Evolutionary conservation across 2,113 vertebrate genomes (phyloP).

Genomic region (Vidua chalybeata): DNA sequence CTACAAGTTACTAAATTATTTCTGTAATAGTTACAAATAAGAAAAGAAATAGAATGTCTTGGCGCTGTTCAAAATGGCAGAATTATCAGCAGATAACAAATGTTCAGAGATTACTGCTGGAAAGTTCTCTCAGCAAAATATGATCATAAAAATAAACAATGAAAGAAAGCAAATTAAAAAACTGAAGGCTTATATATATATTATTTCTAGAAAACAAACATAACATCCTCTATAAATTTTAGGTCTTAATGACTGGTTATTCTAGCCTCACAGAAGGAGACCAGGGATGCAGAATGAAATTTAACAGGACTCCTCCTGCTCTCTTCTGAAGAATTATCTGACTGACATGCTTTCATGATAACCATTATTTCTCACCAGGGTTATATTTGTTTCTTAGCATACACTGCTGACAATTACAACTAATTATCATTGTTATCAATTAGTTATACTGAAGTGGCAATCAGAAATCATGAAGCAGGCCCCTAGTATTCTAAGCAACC

Average conservation of each 20-base stretch:
- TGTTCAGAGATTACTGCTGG: background rate
- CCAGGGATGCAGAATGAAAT: background rate
- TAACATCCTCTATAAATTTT: background rate
- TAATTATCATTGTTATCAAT: background rate
- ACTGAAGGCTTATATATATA: background rate
- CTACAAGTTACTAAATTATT: background rate
- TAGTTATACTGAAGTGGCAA: background rate
- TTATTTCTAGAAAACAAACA: background rate
- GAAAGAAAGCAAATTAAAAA: background rate
- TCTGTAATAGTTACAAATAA: background rate
- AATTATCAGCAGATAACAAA: background rate
- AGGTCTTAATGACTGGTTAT: background rate
- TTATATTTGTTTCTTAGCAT: background rate
- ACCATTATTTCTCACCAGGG: background rate
- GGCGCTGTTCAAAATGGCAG: background rate
- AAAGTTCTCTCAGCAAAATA: background rate
- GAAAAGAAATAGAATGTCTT: background rate
- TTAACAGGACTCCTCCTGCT: background rate
- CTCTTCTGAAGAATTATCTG: background rate
- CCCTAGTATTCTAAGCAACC: background rate
- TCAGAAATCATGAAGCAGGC: background rate
- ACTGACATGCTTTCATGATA: background rate
- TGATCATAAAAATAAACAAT: background rate
- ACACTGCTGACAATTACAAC: background rate
- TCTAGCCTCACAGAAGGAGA: background rate